Evolutionary conservation across 2,113 vertebrate genomes (phyloP).

Genomic region (Callionymus lyra): DNA sequence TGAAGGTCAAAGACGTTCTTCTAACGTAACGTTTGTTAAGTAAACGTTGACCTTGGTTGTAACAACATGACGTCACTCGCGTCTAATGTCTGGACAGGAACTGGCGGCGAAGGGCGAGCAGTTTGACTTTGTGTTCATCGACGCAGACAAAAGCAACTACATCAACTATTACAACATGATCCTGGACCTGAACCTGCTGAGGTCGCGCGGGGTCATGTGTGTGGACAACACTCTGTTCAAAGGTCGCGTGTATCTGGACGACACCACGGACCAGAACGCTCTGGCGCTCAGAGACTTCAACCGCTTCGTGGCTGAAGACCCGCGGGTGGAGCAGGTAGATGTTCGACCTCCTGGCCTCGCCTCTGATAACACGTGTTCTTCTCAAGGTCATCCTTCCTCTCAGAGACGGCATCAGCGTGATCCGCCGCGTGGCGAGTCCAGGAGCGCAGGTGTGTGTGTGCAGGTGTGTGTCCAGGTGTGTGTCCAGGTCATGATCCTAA

Average conservation of each 20-base stretch:
- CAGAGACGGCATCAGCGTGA: slow-evolving; percentile 67
- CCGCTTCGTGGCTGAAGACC: slow-evolving; percentile 61
- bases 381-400: slow-evolving; percentile 68
- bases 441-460: slow-evolving; percentile 29
- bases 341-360: too few species aligned
- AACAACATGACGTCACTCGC: too few species aligned
- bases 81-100: slow-evolving; percentile 43
- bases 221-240: slow-evolving; percentile 74
- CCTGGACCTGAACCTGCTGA: slow-evolving; percentile 72
- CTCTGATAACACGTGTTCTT: slow-evolving; percentile 7
- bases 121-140: slow-evolving; percentile 79
- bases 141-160: slow-evolving; percentile 73
- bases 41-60: too few species aligned
- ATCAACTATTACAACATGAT: slow-evolving; percentile 76
- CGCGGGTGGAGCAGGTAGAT: slow-evolving; percentile 65
- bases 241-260: slow-evolving; percentile 71
- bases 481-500: too few species aligned
- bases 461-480: too few species aligned
- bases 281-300: slow-evolving; percentile 71
- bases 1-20: too few species aligned
- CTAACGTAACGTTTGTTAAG: too few species aligned
- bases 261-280: slow-evolving; percentile 62
- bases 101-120: slow-evolving; percentile 63
- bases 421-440: slow-evolving; percentile 42
- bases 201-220: slow-evolving; percentile 66